Evolutionary conservation across 2,113 vertebrate species (phyloP).

Genomic region (Cebus imitator): DNA sequence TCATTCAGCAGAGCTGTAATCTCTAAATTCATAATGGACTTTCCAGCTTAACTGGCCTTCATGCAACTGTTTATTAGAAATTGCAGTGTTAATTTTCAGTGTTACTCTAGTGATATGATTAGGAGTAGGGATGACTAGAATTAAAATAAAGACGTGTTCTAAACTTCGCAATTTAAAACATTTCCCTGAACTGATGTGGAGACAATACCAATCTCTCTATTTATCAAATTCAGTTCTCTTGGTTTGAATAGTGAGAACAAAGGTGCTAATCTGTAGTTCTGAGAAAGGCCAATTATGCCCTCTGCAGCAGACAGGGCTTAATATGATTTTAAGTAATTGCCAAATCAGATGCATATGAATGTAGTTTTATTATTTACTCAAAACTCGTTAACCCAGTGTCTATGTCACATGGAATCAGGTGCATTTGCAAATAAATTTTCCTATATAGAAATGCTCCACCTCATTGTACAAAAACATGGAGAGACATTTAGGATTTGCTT

Average conservation of each 20-base stretch:
- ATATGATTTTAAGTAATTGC: constrained; percentile 62
- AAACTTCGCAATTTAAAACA: constrained; percentile 54
- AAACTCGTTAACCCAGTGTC: constrained; percentile 51
- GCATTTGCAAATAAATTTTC: constrained; percentile 51
- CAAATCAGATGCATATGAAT: constrained; percentile 61
- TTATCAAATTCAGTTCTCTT: constrained; percentile 61
- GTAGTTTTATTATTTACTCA: constrained; percentile 68
- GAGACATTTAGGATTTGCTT: not conserved
- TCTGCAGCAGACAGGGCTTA: constrained; percentile 60
- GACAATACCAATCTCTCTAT: constrained; percentile 58
- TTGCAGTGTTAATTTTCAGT: constrained; percentile 10
- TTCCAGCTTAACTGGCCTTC: constrained; percentile 22
- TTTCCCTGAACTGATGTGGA: constrained; percentile 58
- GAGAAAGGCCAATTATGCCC: constrained; percentile 73
- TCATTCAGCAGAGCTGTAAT: not conserved
- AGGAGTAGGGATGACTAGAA: constrained; percentile 13
- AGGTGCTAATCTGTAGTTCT: constrained; percentile 66
- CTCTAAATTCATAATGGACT: constrained; percentile 43
- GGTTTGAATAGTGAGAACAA: constrained; percentile 61
- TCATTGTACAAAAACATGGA: constrained; percentile 39
- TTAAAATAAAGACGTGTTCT: constrained; percentile 58
- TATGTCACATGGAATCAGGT: not conserved
- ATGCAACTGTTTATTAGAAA: constrained; percentile 50
- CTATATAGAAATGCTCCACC: not conserved
- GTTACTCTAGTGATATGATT: constrained; percentile 39